A percentile compares a stretch with the other conserved stretches of the same genome.
Evolutionary conservation across 2,797 vertebrate species (phyloP).

Genomic region (Liasis olivaceus): DNA sequence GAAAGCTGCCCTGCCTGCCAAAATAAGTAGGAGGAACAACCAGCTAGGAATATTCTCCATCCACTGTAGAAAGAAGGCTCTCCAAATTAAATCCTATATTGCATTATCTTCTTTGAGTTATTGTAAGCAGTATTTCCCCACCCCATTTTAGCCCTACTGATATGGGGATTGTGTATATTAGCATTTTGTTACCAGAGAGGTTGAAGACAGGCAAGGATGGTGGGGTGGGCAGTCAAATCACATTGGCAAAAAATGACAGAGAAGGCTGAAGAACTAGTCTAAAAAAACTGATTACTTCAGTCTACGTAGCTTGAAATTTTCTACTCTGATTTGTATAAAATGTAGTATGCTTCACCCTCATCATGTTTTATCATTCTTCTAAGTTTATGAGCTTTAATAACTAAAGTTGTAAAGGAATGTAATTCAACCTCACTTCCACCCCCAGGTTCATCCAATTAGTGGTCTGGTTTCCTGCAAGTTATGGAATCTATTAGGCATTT

Average conservation of each 20-base stretch:
- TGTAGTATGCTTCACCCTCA: not conserved
- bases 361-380: not conserved
- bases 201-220: not conserved
- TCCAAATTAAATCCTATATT: not conserved
- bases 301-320: not conserved
- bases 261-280: not conserved
- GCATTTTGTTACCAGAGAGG: not conserved
- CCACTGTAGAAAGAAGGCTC: not conserved
- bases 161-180: not conserved
- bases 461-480: not conserved
- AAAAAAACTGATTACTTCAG: not conserved
- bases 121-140: not conserved
- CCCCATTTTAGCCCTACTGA: not conserved
- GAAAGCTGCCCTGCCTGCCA: not conserved
- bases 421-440: not conserved
- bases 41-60: not conserved
- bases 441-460: not conserved
- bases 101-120: not conserved
- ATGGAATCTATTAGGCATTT: not conserved
- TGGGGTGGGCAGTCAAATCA: not conserved
- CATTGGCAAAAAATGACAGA: not conserved
- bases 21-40: not conserved
- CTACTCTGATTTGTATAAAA: not conserved
- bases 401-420: not conserved
- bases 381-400: not conserved